These are phyloP conservation scores for Entomobrya multifasciata DNA, from an alignment of 2,888 invertebrate species.

Conservation along the genomic window DNA sequence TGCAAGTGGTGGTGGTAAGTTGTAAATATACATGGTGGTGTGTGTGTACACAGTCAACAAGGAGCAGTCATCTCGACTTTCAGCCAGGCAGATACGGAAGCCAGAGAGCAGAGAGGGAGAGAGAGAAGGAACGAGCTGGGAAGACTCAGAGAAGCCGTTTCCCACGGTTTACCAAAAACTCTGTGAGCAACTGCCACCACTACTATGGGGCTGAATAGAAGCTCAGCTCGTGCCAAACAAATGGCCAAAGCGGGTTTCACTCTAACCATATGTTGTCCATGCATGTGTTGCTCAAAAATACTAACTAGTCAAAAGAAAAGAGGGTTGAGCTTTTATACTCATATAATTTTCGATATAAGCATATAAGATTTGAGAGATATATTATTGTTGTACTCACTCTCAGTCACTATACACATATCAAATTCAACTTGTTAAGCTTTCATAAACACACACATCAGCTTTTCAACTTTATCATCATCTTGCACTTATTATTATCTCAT, in stretches of 20 bases:
- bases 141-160: constrained; percentile 70
- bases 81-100: constrained; percentile 75
- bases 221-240: constrained; percentile 79
- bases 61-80: constrained; percentile 71
- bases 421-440: constrained; percentile 54
- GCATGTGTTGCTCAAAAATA: constrained; percentile 57
- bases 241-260: constrained; percentile 72
- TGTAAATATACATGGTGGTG: constrained; percentile 50
- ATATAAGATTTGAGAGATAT: constrained; percentile 1
- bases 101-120: too few relatives aligned
- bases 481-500: constrained; percentile 50
- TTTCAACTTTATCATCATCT: constrained; percentile 20
- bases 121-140: constrained; percentile 72
- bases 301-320: constrained; percentile 39
- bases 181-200: too few relatives aligned
- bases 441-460: constrained; percentile 48
- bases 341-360: constrained; percentile 15
- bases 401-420: constrained; percentile 45
- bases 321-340: constrained; percentile 1
- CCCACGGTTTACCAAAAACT: constrained; percentile 76
- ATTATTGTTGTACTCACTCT: constrained; percentile 6
- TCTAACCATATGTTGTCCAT: constrained; percentile 69
- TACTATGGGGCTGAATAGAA: constrained; percentile 67
- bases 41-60: constrained; percentile 70
- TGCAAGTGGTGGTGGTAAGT: constrained; percentile 59